A percentile compares a stretch with the other conserved stretches of the same genome.
Conservation (phyloP, 2,888 invertebrate genomes). For the Acrocera orbiculus region DNA sequence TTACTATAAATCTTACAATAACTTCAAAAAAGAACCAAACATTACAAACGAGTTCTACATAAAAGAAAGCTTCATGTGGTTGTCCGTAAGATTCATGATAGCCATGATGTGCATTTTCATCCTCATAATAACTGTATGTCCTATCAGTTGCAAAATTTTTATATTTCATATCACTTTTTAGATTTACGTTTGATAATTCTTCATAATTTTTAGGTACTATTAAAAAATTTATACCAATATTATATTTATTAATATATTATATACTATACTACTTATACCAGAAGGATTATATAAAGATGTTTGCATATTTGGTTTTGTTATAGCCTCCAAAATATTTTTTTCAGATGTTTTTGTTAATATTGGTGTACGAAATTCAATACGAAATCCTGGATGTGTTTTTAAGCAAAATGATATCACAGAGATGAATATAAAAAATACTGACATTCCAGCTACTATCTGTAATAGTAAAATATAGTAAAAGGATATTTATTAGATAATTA, state of each 20-base stretch:
- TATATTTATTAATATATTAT: too few relatives aligned
- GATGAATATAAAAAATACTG: conserved; percentile 91
- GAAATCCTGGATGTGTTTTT: conserved; percentile 82
- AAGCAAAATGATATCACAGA: conserved; percentile 92
- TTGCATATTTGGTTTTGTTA: not conserved
- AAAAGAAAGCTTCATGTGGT: conserved; percentile 66
- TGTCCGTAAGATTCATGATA: conserved; percentile 39
- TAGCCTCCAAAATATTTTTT: not conserved
- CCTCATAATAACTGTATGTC: too few relatives aligned
- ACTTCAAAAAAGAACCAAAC: conserved; percentile 94
- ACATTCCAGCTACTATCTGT: conserved; percentile 78
- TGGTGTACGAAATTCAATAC: conserved; percentile 37
- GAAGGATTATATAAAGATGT: too few relatives aligned
- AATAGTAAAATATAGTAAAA: too few relatives aligned
- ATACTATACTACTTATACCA: too few relatives aligned
- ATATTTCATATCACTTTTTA: too few relatives aligned
- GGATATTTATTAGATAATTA: too few relatives aligned
- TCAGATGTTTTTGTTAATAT: not conserved
- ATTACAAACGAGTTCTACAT: conserved; percentile 83
- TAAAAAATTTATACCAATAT: too few relatives aligned
- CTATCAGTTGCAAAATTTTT: too few relatives aligned
- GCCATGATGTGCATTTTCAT: conserved; percentile 17
- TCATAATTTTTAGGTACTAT: too few relatives aligned
- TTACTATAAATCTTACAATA: conserved; percentile 67
- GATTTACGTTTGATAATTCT: too few relatives aligned